Evolutionary conservation across 2,797 vertebrate genomes (phyloP).

Genomic region (Lithobates pipiens): DNA sequence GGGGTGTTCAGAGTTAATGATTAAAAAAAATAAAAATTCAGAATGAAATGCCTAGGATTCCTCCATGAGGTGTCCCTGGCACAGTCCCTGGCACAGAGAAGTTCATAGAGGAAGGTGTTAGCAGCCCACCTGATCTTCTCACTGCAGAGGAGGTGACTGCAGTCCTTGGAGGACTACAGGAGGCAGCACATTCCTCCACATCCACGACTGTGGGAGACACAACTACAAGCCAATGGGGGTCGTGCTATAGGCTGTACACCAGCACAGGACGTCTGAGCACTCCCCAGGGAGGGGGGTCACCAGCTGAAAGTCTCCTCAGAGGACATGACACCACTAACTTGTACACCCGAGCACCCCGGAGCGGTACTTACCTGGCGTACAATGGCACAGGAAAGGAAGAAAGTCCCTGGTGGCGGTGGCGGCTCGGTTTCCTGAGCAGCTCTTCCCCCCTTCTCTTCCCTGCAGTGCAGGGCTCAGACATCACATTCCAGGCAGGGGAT

Average conservation of each 20-base stretch:
- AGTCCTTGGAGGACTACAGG: constrained; percentile 1
- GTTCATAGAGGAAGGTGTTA: constrained; percentile 42
- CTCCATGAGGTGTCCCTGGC: constrained; percentile 42
- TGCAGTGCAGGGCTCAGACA: constrained; percentile 60
- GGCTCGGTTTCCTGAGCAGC: constrained; percentile 30
- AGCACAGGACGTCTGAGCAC: no score
- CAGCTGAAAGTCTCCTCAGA: no score
- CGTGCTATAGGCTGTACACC: no score
- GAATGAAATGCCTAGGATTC: constrained; percentile 52
- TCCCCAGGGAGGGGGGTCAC: no score
- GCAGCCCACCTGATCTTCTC: constrained; percentile 58
- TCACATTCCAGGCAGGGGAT: constrained; percentile 60
- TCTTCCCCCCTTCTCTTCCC: constrained; percentile 54
- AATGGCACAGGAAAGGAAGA: no score
- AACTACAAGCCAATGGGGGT: no score
- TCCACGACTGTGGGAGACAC: no score
- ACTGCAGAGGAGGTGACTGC: constrained; percentile 60
- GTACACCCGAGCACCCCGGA: no score
- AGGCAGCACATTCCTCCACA: constrained; percentile 19
- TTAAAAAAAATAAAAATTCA: constrained; percentile 1
- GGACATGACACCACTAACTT: no score
- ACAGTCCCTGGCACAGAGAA: no score
- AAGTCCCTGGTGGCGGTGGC: constrained; percentile 12
- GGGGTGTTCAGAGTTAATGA: constrained; percentile 24
- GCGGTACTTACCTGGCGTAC: no score